Evolutionary conservation across 2,113 vertebrate genomes (phyloP).

Genomic region (zebrafish (Danio rerio)): DNA sequence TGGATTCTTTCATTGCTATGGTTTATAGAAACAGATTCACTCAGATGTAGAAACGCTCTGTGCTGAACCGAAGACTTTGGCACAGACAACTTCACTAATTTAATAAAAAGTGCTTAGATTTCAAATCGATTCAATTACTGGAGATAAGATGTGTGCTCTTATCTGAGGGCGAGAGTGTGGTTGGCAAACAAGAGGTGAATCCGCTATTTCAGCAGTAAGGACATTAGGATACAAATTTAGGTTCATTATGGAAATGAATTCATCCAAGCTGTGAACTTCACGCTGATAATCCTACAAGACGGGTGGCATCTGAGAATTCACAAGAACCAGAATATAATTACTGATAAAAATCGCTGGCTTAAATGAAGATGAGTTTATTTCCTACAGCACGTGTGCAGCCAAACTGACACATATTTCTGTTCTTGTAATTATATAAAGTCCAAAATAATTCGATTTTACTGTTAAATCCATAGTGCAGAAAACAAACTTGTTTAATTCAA

Average conservation of each 20-base stretch:
- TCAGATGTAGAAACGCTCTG: background rate
- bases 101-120: conserved; percentile 38
- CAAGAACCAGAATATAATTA: conserved; percentile 67
- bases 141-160: conserved; percentile 26
- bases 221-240: conserved; percentile 62
- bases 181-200: conserved; percentile 72
- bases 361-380: conserved; percentile 55
- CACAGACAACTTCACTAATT: conserved; percentile 8
- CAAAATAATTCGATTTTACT: conserved; percentile 31
- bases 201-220: conserved; percentile 66
- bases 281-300: conserved; percentile 77
- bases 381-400: conserved; percentile 62
- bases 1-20: background rate
- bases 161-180: conserved; percentile 22
- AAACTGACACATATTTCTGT: conserved; percentile 15
- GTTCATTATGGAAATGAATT: conserved; percentile 81
- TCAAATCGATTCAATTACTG: conserved; percentile 32
- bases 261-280: conserved; percentile 74
- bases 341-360: conserved; percentile 62
- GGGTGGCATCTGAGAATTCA: conserved; percentile 70
- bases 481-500: conserved; percentile 18
- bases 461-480: conserved; percentile 28
- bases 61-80: background rate
- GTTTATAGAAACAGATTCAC: background rate
- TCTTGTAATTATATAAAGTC: conserved; percentile 26